These are phyloP conservation scores for Oncorhynchus tshawytscha DNA, from an alignment of 2,113 vertebrate species.

Conservation along the genomic window DNA sequence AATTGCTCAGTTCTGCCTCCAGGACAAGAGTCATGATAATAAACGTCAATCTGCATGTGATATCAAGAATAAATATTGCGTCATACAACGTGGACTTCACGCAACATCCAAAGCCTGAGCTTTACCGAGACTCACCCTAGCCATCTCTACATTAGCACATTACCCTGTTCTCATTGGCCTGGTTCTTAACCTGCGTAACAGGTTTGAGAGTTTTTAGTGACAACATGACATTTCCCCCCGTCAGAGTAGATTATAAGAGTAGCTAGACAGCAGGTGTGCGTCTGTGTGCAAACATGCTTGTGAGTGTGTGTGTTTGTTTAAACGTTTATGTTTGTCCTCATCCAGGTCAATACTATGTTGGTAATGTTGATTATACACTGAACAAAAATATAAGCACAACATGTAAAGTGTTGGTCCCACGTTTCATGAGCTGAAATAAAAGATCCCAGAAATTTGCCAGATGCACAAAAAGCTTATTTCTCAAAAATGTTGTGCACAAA, in stretches of 20 bases:
- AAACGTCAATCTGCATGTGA: background rate
- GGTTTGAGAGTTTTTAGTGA: conserved; percentile 20
- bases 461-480: too few species aligned
- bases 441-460: too few species aligned
- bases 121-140: too few species aligned
- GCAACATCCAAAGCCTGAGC: too few species aligned
- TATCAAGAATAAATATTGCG: background rate
- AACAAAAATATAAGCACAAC: too few species aligned
- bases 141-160: too few species aligned
- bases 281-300: background rate
- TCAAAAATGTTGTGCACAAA: background rate
- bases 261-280: background rate
- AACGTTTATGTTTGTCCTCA: background rate
- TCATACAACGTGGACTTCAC: too few species aligned
- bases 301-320: background rate
- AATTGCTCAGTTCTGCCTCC: too few species aligned
- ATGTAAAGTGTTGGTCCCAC: too few species aligned
- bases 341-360: background rate
- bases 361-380: background rate
- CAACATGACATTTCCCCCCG: conserved; percentile 16
- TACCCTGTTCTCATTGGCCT: background rate
- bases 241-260: background rate
- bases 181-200: conserved; percentile 6
- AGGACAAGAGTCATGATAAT: too few species aligned
- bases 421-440: too few species aligned